Evolutionary conservation across 2,888 invertebrate species (phyloP).

Genomic region (Zygaena filipendulae): DNA sequence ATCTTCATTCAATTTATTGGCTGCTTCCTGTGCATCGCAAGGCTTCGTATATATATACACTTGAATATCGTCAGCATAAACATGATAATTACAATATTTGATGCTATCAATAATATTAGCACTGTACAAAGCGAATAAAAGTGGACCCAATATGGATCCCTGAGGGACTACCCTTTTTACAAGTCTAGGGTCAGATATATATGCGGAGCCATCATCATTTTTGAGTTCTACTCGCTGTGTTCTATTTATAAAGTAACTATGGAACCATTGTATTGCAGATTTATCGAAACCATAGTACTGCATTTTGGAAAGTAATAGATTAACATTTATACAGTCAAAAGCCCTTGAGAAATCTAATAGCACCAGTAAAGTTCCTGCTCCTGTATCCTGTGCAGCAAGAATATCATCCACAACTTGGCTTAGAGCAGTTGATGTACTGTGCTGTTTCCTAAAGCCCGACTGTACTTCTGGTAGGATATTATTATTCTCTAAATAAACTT

Average conservation of each 20-base stretch:
- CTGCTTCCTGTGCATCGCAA: too few relatives aligned
- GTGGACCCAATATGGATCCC: not conserved
- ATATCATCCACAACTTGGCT: conserved; percentile 10
- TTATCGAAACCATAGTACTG: conserved; percentile 1
- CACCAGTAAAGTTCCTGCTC: conserved; percentile 5
- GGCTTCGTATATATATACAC: too few relatives aligned
- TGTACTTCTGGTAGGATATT: conserved; percentile 2
- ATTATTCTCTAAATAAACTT: not conserved
- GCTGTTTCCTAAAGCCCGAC: conserved; percentile 5
- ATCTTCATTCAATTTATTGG: too few relatives aligned
- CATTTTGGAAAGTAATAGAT: conserved; percentile 6
- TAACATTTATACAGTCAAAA: conserved; percentile 10
- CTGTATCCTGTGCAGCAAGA: conserved; percentile 5
- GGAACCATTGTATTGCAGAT: conserved; percentile 5
- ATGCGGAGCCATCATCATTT: not conserved
- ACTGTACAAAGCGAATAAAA: too few relatives aligned
- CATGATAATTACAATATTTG: not conserved
- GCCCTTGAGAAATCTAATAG: conserved; percentile 11
- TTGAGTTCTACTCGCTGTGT: not conserved
- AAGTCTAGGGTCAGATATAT: not conserved
- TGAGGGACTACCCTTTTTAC: conserved; percentile 2
- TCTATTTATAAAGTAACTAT: not conserved
- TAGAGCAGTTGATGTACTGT: conserved; percentile 10
- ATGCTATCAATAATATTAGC: not conserved
- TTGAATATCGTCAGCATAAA: too few relatives aligned